A percentile compares a stretch with the other conserved stretches of the same genome.
These are phyloP conservation scores for Macrosiphum euphorbiae DNA, from an alignment of 2,888 invertebrate genomes.

Conservation along the genomic window DNA sequence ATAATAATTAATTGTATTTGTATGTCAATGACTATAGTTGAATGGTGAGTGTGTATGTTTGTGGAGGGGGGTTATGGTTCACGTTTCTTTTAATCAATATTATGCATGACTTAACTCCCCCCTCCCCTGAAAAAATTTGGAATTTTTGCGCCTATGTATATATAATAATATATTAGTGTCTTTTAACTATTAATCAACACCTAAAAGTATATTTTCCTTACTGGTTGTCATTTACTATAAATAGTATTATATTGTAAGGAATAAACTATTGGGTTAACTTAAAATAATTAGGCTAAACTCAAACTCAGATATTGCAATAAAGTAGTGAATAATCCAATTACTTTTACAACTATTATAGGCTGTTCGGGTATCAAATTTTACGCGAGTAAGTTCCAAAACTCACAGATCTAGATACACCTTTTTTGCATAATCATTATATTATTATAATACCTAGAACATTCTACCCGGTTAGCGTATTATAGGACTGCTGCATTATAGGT, in stretches of 20 bases:
- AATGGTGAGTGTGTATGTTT: neutral
- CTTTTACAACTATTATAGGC: neutral
- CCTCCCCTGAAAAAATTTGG: neutral
- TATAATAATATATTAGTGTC: neutral
- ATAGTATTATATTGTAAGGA: neutral
- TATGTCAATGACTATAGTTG: neutral
- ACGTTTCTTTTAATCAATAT: neutral
- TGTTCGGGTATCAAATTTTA: neutral
- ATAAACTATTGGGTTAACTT: neutral
- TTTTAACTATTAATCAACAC: neutral
- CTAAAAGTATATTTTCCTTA: neutral
- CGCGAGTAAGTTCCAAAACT: neutral
- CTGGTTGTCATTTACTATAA: neutral
- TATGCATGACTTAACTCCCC: neutral
- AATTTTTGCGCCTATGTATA: neutral
- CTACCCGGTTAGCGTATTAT: neutral
- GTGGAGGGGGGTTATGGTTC: neutral
- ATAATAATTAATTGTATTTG: neutral
- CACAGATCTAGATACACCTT: neutral
- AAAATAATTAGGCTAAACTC: neutral
- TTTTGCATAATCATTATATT: neutral
- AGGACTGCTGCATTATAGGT: neutral
- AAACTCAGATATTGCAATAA: neutral
- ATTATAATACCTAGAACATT: neutral
- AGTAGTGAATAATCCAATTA: neutral